phyloP scores from a whole-genome alignment of 1,140 invertebrate species.

The Yoshiicerus persimilis region DNA sequence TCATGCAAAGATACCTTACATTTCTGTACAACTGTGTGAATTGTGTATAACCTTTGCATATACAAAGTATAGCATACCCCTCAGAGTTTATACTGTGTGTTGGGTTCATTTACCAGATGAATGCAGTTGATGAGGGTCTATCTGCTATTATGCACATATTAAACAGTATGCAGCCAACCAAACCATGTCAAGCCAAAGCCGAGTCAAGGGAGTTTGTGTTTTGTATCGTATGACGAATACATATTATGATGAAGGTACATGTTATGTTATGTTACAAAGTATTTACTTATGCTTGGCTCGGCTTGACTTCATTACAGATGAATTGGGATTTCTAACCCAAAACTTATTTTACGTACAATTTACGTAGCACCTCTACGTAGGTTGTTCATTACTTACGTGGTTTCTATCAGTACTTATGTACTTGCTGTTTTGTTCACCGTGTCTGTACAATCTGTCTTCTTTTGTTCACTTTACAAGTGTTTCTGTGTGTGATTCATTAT shows the following conservation, averaged over 20 bases:
- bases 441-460: neutral
- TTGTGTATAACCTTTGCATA: no score
- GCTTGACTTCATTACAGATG: neutral
- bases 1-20: no score
- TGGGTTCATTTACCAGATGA: neutral
- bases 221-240: neutral
- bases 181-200: neutral
- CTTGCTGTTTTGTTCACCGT: neutral
- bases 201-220: neutral
- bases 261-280: neutral
- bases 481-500: neutral
- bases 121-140: neutral
- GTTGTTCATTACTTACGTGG: neutral
- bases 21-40: no score
- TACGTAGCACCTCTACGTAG: neutral
- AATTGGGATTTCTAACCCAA: conserved; percentile 20
- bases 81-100: no score
- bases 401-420: neutral
- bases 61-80: no score
- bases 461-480: neutral
- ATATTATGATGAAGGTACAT: neutral
- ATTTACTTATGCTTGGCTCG: neutral
- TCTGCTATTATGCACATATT: neutral
- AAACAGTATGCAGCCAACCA: neutral
- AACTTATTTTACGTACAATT: neutral